Conservation (phyloP, 1,140 invertebrate genomes). For the Gonatopus flavifemur region DNA sequence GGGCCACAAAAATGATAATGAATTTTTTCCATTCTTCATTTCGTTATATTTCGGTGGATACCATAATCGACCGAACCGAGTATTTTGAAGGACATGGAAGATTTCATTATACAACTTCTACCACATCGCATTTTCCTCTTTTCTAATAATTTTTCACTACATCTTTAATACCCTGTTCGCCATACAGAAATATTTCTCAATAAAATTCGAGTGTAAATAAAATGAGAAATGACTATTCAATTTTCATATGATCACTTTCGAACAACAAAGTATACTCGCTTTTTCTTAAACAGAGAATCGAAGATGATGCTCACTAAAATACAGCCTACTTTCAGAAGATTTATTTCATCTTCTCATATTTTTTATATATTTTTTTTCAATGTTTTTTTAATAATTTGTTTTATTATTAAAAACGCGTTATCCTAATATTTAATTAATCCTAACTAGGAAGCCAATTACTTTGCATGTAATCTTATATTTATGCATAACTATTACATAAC, state of each 20-base stretch:
- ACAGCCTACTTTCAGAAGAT: conserved; percentile 36
- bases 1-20: too few species aligned
- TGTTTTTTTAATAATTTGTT: conserved; percentile 19
- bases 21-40: too few species aligned
- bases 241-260: conserved; percentile 1
- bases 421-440: conserved; percentile 33
- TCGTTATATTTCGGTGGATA: too few species aligned
- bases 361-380: conserved; percentile 25
- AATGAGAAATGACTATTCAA: conserved; percentile 9
- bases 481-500: too few species aligned
- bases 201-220: too few species aligned
- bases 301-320: conserved; percentile 25
- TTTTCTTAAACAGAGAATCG: conserved; percentile 39
- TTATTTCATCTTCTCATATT: too few species aligned
- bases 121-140: too few species aligned
- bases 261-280: conserved; percentile 10
- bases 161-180: conserved; percentile 35
- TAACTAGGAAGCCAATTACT: conserved; percentile 41
- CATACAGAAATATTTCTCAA: conserved; percentile 27
- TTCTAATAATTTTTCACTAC: not conserved
- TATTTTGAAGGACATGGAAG: too few species aligned
- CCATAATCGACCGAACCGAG: too few species aligned
- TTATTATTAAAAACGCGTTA: conserved; percentile 25
- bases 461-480: conserved; percentile 18
- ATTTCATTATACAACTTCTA: too few species aligned